Evolutionary conservation across 2,113 vertebrate genomes (phyloP).

Genomic region (Neomonachus schauinslandi): DNA sequence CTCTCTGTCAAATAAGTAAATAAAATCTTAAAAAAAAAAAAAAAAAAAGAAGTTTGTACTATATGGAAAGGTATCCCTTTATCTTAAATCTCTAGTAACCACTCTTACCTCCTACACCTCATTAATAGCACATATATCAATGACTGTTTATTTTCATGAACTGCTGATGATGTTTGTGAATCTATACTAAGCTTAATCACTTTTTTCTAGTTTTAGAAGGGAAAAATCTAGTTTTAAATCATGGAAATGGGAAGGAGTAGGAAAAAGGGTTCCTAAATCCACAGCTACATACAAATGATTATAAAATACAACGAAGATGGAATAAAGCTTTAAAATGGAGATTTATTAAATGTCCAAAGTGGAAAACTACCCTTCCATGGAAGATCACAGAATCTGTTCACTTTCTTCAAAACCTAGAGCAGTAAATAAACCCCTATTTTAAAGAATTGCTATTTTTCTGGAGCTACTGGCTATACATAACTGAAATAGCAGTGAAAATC

Average conservation of each 20-base stretch:
- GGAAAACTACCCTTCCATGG: not conserved
- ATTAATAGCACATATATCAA: not conserved
- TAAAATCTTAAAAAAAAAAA: not conserved
- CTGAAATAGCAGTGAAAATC: not conserved
- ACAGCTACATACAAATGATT: not conserved
- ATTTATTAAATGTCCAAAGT: not conserved
- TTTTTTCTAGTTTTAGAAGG: not conserved
- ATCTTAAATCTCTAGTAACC: not conserved
- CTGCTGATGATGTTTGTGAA: not conserved
- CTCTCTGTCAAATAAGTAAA: too few species aligned
- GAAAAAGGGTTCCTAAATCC: not conserved
- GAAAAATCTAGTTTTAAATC: not conserved
- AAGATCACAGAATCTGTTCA: not conserved
- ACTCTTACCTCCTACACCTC: not conserved
- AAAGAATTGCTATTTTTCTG: not conserved
- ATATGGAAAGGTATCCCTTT: not conserved
- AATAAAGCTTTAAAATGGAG: not conserved
- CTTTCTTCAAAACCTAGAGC: not conserved
- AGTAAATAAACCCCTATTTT: constrained; percentile 13
- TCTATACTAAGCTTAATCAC: not conserved
- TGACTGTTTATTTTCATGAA: not conserved
- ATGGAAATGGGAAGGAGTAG: not conserved
- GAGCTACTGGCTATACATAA: not conserved
- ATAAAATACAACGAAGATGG: not conserved
- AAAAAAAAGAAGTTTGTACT: not conserved